phyloP scores from a whole-genome alignment of 2,113 vertebrate genomes.

The Aix galericulata region DNA sequence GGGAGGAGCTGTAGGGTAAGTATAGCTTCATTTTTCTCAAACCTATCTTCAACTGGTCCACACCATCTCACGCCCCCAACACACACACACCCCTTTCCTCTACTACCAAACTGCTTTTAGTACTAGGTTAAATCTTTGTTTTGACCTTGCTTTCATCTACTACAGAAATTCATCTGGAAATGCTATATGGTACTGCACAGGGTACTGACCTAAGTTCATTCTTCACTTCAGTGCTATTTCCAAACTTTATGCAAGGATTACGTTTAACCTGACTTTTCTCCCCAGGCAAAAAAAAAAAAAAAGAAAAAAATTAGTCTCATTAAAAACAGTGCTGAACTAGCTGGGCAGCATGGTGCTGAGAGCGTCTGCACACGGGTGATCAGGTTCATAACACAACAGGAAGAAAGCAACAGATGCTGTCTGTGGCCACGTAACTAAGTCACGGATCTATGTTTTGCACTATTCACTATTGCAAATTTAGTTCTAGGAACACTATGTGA shows the following conservation, averaged over 20 bases:
- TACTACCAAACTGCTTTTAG: not conserved
- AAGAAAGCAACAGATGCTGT: not conserved
- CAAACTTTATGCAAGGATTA: not conserved
- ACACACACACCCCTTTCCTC: not conserved
- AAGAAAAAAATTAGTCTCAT: not conserved
- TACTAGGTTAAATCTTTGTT: not conserved
- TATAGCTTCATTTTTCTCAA: not conserved
- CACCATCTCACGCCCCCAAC: fast-evolving
- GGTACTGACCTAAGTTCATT: fast-evolving
- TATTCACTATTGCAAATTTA: not conserved
- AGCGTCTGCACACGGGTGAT: not conserved
- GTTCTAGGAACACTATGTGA: fast-evolving
- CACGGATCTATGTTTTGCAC: not conserved
- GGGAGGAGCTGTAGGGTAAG: not conserved
- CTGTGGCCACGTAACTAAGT: not conserved
- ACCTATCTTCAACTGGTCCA: not conserved
- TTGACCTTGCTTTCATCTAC: not conserved
- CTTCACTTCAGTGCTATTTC: not conserved
- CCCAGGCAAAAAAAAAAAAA: not conserved
- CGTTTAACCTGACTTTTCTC: not conserved
- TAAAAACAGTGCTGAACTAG: not conserved
- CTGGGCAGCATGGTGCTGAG: not conserved
- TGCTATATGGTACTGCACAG: not conserved
- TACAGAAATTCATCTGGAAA: not conserved
- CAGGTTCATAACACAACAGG: not conserved